Evolutionary conservation across 1,140 invertebrate species (phyloP).

Genomic region (Parasteatoda tepidariorum): DNA sequence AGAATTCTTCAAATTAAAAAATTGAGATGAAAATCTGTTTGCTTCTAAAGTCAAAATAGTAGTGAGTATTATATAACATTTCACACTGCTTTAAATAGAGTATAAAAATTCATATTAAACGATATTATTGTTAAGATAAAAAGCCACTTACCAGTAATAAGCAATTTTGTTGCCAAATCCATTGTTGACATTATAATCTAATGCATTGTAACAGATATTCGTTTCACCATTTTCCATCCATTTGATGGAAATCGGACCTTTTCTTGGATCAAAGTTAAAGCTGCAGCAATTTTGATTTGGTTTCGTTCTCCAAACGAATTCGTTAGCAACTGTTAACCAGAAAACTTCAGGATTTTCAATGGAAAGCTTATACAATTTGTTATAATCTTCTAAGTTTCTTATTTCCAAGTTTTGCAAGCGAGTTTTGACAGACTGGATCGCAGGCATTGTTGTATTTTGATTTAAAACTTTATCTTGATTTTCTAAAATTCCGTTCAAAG

Average conservation of each 20-base stretch:
- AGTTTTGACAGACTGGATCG: not conserved
- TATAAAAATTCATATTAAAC: too few relatives aligned
- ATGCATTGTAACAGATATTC: conserved; percentile 94
- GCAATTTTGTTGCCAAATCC: conserved; percentile 91
- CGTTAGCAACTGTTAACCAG: conserved; percentile 87
- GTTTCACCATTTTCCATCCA: conserved; percentile 95
- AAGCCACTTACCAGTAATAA: conserved; percentile 85
- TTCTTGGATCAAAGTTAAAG: conserved; percentile 91
- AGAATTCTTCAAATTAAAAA: too few relatives aligned
- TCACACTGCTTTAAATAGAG: too few relatives aligned
- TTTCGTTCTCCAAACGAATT: conserved; percentile 90
- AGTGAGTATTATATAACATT: too few relatives aligned
- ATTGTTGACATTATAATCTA: conserved; percentile 88
- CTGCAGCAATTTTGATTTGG: conserved; percentile 78
- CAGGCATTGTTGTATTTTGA: too few relatives aligned
- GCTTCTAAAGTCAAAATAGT: too few relatives aligned
- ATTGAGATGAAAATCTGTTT: too few relatives aligned
- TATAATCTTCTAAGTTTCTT: conserved; percentile 78
- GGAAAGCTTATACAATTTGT: conserved; percentile 84
- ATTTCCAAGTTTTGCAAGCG: conserved; percentile 71
- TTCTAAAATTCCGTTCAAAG: not conserved
- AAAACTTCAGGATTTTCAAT: conserved; percentile 87
- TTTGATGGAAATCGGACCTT: conserved; percentile 90
- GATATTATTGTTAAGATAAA: too few relatives aligned
- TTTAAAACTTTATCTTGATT: not conserved